Base-by-base conservation (phyloP, 2,797 vertebrate species). In the Danio choprae region DNA sequence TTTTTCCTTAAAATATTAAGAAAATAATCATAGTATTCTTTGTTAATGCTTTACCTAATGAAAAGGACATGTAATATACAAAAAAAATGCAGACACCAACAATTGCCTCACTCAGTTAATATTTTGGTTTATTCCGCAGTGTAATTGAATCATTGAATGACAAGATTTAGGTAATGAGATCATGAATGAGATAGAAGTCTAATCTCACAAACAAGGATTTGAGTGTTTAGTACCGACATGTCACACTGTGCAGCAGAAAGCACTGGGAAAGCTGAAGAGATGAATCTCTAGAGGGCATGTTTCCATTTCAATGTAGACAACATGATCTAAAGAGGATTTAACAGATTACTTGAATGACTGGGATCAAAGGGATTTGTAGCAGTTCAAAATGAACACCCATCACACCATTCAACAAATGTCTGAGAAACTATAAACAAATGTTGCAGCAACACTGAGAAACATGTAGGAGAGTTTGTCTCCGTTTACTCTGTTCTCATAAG, bases 261-360 rank as follows among this genome's bases (percentile, higher is more conserved):
- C 58, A 62, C 6, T 48, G 18, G 7, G 22, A 63, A 51, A 22
- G 40, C 63, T 71, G 36, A 56, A 20, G 53, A 69, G 64, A 60
- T 58, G 4, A 36, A 56, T 77, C 10, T 77, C 74, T 77, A 56
- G 15, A 67, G 40, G 41, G 6, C 40, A 46, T 59, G 65, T 68
- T 58, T 58, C n/a, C 55, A 72, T 63, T 76, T 76, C 65, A 76
- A 38, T 63, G 53, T 77, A 56, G 74, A 80, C 75, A 16, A 50
- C 77, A 80, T 51, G 77, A 83, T 71, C 65, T 64, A 76, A 65
- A 62, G 62, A 71, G 62, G 71, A 76, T 69, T 76, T 43, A 58
- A 56, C 55, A 48, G 76, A 70, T 83, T 83, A 83, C 50, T 38
- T 56, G 41, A 81, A 81, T 71, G 40, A 43, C 40, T 59, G 29